A percentile compares a stretch with the other conserved stretches of the same genome.
Conservation (phyloP, 2,888 invertebrate species). For the Scrobipalpa atriplicella region DNA sequence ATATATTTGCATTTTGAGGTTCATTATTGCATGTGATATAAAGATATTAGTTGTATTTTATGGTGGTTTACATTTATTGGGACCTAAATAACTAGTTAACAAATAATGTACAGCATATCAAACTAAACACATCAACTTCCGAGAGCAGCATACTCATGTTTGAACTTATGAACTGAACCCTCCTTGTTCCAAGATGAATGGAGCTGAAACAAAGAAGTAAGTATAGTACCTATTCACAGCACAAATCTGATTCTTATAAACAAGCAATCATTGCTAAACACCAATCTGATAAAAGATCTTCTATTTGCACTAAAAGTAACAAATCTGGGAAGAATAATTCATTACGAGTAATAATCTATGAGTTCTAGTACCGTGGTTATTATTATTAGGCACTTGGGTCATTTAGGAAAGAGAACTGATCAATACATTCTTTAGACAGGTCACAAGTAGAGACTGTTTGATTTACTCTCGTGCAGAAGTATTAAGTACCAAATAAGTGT, state of each 20-base stretch:
- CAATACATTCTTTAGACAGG: too few species aligned
- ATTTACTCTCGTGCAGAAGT: too few species aligned
- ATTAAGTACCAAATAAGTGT: too few species aligned
- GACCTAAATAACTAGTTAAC: slow-evolving; percentile 19
- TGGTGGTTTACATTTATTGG: slow-evolving; percentile 11
- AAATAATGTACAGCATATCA: slow-evolving; percentile 9
- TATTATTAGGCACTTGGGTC: too few species aligned
- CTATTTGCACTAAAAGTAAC: too few species aligned
- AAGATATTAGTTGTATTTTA: not conserved
- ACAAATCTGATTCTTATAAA: not conserved
- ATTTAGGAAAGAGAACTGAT: too few species aligned
- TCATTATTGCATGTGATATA: slow-evolving; percentile 15
- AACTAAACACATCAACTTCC: not conserved
- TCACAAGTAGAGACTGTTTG: too few species aligned
- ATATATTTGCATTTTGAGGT: slow-evolving; percentile 13
- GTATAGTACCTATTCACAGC: not conserved
- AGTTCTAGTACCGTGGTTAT: too few species aligned
- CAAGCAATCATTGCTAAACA: too few species aligned
- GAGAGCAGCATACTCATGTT: not conserved
- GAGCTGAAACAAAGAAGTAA: slow-evolving; percentile 59
- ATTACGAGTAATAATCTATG: too few species aligned
- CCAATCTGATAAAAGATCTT: too few species aligned
- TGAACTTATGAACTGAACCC: slow-evolving; percentile 49
- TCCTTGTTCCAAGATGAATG: slow-evolving; percentile 69
- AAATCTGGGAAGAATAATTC: too few species aligned